Evolutionary conservation across 2,888 invertebrate genomes (phyloP).

Genomic region (Leptopterna dolabrata): DNA sequence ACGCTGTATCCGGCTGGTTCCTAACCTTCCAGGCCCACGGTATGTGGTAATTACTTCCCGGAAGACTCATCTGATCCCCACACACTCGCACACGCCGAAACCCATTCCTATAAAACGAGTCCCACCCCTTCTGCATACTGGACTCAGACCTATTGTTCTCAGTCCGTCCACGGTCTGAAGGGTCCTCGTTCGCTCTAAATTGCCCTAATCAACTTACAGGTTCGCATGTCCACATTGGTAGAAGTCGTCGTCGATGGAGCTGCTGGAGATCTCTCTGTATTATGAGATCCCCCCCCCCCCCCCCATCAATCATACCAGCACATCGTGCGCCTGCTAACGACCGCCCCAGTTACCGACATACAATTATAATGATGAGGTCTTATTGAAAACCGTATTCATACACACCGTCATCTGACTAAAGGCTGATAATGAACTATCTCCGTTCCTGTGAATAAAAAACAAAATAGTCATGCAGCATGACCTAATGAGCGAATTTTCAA

Average conservation of each 20-base stretch:
- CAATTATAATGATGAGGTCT: no score
- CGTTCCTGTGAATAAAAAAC: no score
- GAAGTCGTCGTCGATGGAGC: neutral
- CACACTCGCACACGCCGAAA: neutral
- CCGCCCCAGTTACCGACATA: neutral
- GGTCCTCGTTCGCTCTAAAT: neutral
- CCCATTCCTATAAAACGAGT: neutral
- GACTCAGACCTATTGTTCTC: neutral
- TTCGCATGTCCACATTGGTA: neutral
- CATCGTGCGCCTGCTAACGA: neutral
- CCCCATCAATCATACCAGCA: neutral
- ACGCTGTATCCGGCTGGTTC: neutral
- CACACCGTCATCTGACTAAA: no score
- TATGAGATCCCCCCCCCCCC: neutral
- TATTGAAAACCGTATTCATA: no score
- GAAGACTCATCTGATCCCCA: neutral
- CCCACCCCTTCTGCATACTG: conserved; percentile 6
- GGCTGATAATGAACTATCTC: no score
- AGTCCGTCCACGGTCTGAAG: neutral
- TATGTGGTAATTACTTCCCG: conserved; percentile 3
- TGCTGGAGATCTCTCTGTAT: no score
- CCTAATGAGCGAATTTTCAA: no score
- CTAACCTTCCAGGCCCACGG: neutral
- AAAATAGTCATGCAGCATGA: no score
- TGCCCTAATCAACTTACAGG: neutral